Base-by-base conservation (phyloP, 37 sponge, comb jelly and placozoan genomes). In the Crambe crambe region DNA sequence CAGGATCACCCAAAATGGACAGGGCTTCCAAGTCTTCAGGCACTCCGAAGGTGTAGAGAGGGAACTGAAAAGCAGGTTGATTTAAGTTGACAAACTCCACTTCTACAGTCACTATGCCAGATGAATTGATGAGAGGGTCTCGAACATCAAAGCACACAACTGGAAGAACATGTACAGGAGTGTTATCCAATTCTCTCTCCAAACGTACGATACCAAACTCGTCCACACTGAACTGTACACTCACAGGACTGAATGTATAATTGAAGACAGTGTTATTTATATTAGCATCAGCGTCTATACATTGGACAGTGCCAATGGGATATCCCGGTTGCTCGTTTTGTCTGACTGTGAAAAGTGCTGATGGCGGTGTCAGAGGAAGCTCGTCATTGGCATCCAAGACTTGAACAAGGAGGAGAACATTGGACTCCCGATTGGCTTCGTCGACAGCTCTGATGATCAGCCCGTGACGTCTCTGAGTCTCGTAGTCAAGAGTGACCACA, bases 71-170 rank as follows among this genome's bases (percentile, higher is more conserved):
- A 26, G 32, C 32, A 34, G 94, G 94, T 38, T 32, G 35, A 78
- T 89, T 68, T 9, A 72, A 35, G 69, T 93, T 93, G 30, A 83
- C 79, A 78, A 91, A 91, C 12, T 73, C 54, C 18, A 86, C 83
- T n/a, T 80, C 58, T 22, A 91, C 73, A 6, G 86, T 91, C 29
- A 86, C 75, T 73, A 68, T 64, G 42, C 91, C 91, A 1, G 66
- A 71, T 5, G 86, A 81, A 10, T 63, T 58, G n/a, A 41, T 32
- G 1, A 83, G 84, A 43, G 87, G 84, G 3, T 15, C 37, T 2
- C 20, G 31, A 23, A 84, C 15, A 34, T 85, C 78, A 62, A 44
- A 85, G 75, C 87, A 87, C n/a, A 44, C 31, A 23, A 83, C 81
- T 15, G 85, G 77, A 0, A 84, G 54, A 21, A 75, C 87, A 80